Evolutionary conservation across 1,140 invertebrate genomes (phyloP).

Genomic region (Habropoda laboriosa): DNA sequence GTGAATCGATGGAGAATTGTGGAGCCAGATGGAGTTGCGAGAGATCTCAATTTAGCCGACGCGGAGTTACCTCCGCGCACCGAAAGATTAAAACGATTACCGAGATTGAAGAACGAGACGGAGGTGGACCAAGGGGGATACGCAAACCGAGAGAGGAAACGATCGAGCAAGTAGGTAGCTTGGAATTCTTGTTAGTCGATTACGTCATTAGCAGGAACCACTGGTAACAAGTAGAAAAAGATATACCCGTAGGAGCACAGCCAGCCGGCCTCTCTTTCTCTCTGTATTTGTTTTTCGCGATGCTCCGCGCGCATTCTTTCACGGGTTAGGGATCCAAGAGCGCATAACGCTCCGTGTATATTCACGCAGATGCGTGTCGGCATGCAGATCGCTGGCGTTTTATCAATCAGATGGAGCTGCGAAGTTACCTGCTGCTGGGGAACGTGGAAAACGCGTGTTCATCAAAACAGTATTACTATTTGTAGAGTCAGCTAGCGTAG

Average conservation of each 20-base stretch:
- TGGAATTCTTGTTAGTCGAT: conserved; percentile 62
- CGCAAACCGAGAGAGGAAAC: conserved; percentile 22
- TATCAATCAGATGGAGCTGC: conserved; percentile 58
- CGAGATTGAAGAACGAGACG: conserved; percentile 57
- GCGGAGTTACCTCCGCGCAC: conserved; percentile 14
- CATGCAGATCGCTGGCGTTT: conserved; percentile 59
- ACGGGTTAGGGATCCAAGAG: too few relatives aligned
- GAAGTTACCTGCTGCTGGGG: conserved; percentile 39
- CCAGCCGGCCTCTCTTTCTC: neutral
- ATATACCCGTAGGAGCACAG: neutral
- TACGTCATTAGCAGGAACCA: conserved; percentile 63
- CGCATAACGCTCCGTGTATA: neutral
- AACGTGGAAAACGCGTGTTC: conserved; percentile 59
- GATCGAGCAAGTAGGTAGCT: conserved; percentile 37
- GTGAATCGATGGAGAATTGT: conserved; percentile 30
- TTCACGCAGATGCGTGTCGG: conserved; percentile 44
- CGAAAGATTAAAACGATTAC: conserved; percentile 67
- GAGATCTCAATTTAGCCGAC: conserved; percentile 62
- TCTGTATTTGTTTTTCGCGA: conserved; percentile 8
- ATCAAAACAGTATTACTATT: conserved; percentile 70
- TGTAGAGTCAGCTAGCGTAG: too few relatives aligned
- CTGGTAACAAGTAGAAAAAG: conserved; percentile 58
- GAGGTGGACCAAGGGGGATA: conserved; percentile 36
- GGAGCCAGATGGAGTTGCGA: conserved; percentile 11
- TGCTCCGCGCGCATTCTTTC: neutral